A percentile compares a stretch with the other conserved stretches of the same genome.
These are phyloP conservation scores for Sphecodes monilicornis DNA, from an alignment of 2,888 invertebrate genomes.

Conservation along the genomic window DNA sequence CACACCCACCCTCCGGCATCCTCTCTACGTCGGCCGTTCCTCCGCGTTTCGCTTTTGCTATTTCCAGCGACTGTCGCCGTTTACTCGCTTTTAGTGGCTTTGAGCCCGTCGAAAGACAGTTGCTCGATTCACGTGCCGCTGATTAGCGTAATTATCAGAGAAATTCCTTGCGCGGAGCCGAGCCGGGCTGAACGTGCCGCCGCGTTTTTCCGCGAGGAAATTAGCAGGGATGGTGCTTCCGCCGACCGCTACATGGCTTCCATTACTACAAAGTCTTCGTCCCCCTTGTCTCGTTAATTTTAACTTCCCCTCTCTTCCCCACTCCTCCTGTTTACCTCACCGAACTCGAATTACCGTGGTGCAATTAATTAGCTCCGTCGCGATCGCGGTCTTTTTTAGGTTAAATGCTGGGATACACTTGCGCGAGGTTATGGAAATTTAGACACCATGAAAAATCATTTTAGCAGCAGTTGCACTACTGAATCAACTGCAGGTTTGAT, in stretches of 20 bases:
- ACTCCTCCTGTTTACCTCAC: background rate
- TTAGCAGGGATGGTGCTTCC: conserved; percentile 4
- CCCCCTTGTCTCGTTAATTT: conserved; percentile 6
- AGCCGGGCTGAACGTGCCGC: background rate
- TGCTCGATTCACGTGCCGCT: conserved; percentile 81
- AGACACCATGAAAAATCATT: too few species aligned
- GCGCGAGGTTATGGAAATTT: too few species aligned
- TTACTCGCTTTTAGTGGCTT: conserved; percentile 64
- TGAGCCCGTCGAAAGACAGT: conserved; percentile 68
- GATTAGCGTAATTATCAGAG: conserved; percentile 82
- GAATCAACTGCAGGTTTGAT: too few species aligned
- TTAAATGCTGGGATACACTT: too few species aligned
- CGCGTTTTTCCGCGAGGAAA: conserved; percentile 8
- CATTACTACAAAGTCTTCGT: conserved; percentile 5
- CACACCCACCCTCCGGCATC: conserved; percentile 40
- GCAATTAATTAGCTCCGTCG: background rate
- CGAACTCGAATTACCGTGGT: background rate
- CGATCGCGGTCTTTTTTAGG: background rate
- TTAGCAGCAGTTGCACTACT: too few species aligned
- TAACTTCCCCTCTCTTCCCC: background rate
- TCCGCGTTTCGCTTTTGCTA: conserved; percentile 54
- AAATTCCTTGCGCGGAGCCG: conserved; percentile 30
- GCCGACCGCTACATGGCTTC: background rate
- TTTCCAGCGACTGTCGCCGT: conserved; percentile 70
- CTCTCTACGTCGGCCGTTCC: conserved; percentile 55